A percentile compares a stretch with the other conserved stretches of the same genome.
Conservation (phyloP, 2,797 vertebrate genomes). For the Limnodromus scolopaceus region DNA sequence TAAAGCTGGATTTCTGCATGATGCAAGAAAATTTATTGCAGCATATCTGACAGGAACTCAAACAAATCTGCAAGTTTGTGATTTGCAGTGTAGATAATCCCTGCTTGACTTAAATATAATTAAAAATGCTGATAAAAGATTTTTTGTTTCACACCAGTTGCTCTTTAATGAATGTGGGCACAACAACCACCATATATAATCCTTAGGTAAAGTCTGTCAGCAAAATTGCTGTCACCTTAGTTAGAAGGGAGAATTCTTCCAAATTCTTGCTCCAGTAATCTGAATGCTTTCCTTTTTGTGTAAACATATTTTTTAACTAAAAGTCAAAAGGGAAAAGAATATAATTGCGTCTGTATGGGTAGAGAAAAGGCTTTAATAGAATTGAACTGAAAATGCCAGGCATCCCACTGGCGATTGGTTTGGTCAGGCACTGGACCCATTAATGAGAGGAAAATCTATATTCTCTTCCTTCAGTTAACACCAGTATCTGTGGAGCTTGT, state of each 20-base stretch:
- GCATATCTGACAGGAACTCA: conserved; percentile 6
- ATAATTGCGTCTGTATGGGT: neutral
- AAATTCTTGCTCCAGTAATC: neutral
- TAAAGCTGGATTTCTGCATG: conserved; percentile 30
- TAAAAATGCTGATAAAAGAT: neutral
- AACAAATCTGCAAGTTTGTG: neutral
- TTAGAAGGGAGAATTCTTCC: neutral
- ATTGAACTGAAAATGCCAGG: neutral
- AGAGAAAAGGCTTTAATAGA: neutral
- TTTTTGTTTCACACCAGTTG: neutral
- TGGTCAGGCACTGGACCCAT: neutral
- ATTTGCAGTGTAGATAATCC: conserved; percentile 27
- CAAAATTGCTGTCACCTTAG: neutral
- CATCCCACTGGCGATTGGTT: neutral
- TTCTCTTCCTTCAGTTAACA: neutral
- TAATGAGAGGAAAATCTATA: neutral
- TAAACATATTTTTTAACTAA: neutral
- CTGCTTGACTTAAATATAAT: neutral
- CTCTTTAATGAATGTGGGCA: neutral
- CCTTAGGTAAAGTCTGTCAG: neutral
- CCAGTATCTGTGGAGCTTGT: neutral
- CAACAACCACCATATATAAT: neutral
- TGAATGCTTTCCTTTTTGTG: neutral
- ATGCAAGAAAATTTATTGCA: conserved; percentile 39
- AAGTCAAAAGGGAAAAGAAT: neutral